Percentiles rank a stretch among this genome's conserved stretches.
These are phyloP conservation scores for Sussaba pulchella DNA, from an alignment of 2,888 invertebrate genomes.

Conservation along the genomic window DNA sequence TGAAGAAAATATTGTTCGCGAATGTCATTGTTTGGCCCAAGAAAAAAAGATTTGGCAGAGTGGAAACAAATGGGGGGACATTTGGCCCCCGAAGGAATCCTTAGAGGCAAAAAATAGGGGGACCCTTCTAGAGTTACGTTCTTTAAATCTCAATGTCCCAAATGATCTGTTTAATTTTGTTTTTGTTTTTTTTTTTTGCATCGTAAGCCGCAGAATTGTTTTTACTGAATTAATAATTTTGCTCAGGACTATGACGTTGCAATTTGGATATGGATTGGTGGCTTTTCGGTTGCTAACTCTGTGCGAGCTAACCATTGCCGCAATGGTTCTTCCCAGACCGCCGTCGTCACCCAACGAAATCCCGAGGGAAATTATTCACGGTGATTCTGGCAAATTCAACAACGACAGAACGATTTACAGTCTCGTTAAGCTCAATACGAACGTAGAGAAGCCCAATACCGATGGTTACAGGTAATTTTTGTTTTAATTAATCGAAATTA, in stretches of 20 bases:
- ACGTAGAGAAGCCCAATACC: constrained; percentile 79
- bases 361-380: constrained; percentile 66
- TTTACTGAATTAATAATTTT: no score
- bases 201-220: no score
- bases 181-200: neutral
- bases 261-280: constrained; percentile 62
- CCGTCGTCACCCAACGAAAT: constrained; percentile 79
- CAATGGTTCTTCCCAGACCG: constrained; percentile 81
- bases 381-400: constrained; percentile 36
- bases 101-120: no score
- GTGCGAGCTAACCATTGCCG: constrained; percentile 73
- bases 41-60: no score
- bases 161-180: neutral
- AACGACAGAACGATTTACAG: constrained; percentile 70
- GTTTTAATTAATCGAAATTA: neutral
- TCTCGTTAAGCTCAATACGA: constrained; percentile 74
- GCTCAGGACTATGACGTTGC: constrained; percentile 73
- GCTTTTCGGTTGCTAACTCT: constrained; percentile 70
- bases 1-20: no score
- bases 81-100: no score
- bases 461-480: constrained; percentile 76
- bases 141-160: neutral
- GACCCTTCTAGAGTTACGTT: no score
- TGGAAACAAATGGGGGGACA: no score
- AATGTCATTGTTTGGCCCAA: no score